Evolutionary conservation across 1,140 invertebrate genomes (phyloP).

Genomic region (Condylostylus longicornis): DNA sequence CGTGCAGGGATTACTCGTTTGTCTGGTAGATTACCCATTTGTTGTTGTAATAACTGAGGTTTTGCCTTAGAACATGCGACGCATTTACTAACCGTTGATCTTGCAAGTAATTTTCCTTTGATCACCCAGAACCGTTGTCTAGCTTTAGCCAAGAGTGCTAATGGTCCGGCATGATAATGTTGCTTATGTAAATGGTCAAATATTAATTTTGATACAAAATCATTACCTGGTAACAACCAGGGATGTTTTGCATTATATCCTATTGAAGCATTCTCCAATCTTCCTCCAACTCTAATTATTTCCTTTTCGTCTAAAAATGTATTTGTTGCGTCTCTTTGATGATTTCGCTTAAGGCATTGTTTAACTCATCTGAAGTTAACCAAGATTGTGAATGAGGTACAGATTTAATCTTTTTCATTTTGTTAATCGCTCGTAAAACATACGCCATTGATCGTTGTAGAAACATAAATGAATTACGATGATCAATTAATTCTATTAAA

Average conservation of each 20-base stretch:
- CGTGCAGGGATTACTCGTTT: not conserved
- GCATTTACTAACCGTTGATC: not conserved
- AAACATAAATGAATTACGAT: not conserved
- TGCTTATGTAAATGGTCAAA: not conserved
- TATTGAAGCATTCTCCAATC: not conserved
- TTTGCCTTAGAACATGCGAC: not conserved
- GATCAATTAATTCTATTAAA: not conserved
- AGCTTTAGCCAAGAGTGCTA: not conserved
- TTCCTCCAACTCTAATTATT: not conserved
- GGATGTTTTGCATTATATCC: not conserved
- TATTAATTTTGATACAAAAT: not conserved
- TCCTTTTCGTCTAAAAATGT: not conserved
- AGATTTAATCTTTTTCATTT: not conserved
- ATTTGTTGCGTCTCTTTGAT: not conserved
- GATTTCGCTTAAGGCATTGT: not conserved
- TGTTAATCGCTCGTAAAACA: not conserved
- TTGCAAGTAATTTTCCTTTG: not conserved
- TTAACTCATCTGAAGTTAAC: not conserved
- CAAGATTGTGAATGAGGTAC: not conserved
- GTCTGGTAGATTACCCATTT: constrained; percentile 1
- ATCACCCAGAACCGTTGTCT: constrained; percentile 2
- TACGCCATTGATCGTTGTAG: not conserved
- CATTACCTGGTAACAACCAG: not conserved
- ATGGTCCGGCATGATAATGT: constrained; percentile 1
- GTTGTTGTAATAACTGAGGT: not conserved